phyloP scores from a whole-genome alignment of 2,888 invertebrate species.

The Eilema griseolum region DNA sequence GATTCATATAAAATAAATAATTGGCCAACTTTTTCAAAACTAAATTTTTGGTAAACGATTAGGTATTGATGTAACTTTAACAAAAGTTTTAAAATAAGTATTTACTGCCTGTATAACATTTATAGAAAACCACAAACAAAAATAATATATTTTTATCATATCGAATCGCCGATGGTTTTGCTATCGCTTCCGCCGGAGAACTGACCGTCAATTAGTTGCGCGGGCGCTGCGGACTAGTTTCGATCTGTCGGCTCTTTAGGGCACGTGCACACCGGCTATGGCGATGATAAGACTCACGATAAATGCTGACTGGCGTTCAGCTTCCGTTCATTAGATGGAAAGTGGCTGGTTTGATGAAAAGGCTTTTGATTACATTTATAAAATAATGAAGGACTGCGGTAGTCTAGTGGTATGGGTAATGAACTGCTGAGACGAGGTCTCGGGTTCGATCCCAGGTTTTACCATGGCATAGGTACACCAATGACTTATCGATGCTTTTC shows the following conservation, averaged over 20 bases:
- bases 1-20: too few relatives aligned
- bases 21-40: too few relatives aligned
- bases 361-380: neutral
- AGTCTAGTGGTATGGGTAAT: too few relatives aligned
- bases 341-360: constrained; percentile 6
- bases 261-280: constrained; percentile 46
- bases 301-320: constrained; percentile 39
- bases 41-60: too few relatives aligned
- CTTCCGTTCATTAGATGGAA: constrained; percentile 35
- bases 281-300: constrained; percentile 39
- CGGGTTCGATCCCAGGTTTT: too few relatives aligned
- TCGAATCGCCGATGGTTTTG: constrained; percentile 58
- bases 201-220: constrained; percentile 76
- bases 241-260: constrained; percentile 64
- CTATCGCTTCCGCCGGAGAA: constrained; percentile 63
- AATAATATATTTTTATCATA: constrained; percentile 18
- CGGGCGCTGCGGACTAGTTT: constrained; percentile 79
- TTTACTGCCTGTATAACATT: neutral
- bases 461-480: too few relatives aligned
- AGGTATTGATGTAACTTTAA: neutral
- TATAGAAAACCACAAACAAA: constrained; percentile 14
- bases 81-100: neutral
- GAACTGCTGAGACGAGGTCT: too few relatives aligned
- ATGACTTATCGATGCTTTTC: too few relatives aligned
- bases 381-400: too few relatives aligned